phyloP scores from a whole-genome alignment of 2,113 vertebrate genomes.

The Glaucomys volans region DNA sequence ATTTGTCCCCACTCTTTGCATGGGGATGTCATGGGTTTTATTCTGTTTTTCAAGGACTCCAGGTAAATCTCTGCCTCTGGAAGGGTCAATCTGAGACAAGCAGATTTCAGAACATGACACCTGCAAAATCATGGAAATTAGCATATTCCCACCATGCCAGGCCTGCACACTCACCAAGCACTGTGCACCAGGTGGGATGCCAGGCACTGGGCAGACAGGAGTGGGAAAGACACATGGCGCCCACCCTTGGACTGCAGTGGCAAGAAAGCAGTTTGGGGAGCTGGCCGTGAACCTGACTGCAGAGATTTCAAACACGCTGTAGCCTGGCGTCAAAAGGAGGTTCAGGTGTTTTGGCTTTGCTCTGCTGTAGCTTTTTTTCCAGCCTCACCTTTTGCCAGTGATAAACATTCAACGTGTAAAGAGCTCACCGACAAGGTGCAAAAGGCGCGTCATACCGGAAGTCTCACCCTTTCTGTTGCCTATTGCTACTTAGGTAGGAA shows the following conservation, averaged over 20 bases:
- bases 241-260: background rate
- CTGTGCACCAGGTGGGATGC: background rate
- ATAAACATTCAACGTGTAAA: background rate
- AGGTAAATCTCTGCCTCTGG: background rate
- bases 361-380: background rate
- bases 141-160: rapidly evolving
- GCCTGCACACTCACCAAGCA: background rate
- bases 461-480: background rate
- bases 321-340: background rate
- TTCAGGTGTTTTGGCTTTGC: background rate
- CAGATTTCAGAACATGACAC: background rate
- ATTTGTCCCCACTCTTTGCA: background rate
- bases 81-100: background rate
- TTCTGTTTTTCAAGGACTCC: background rate
- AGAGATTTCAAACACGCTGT: background rate
- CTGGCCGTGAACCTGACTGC: background rate
- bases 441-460: background rate
- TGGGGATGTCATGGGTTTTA: background rate
- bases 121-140: background rate
- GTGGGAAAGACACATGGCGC: no score
- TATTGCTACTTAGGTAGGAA: background rate
- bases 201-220: background rate
- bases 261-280: background rate
- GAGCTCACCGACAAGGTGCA: background rate
- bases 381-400: background rate